Base-by-base conservation (phyloP, 2,113 vertebrate genomes). In the Spea bombifrons region DNA sequence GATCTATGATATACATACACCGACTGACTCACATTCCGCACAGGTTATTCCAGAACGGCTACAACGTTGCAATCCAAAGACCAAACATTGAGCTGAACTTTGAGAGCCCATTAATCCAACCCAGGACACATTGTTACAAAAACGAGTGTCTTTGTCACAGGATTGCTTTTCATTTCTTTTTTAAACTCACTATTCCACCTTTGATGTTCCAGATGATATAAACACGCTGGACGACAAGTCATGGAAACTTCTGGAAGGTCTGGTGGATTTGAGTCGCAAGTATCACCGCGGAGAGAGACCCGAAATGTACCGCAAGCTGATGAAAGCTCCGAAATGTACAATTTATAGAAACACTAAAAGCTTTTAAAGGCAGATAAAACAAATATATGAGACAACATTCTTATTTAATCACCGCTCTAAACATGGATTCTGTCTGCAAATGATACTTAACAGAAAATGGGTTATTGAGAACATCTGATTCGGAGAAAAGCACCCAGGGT, bases 281-380 rank as follows among this genome's bases (percentile, higher is more conserved):
- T 30, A 44, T 70, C 53, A 69, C 75, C 68, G 43, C 57, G 17
- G 61, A 71, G 47, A 65, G 69, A 30, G 43, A 5, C 46, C 48
- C 55, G 30, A 44, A 71, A 50, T 0, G 52, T 70, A 53, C 46
- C 3, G 13, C 59, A 66, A 65, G 45, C 30, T 72, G 69, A 66
- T 78, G 70, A 78, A 78, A 78, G 69, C 12, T 63, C 30, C n/a
- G 49, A 66, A 78, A 78, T 72, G 72, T 72, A 78, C 69, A 78
- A 72, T 78, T 78, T 78, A 78, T 78, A 78, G 76, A 72, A 72
- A 69, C 76, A 64, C 61, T 78, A 46, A 72, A 78, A 78, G 76
- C 76, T 72, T 78, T 72, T 78, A 72, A 78, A 78, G 44, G 69
- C 76, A 72, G 57, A 78, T 72, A 78, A 78, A 78, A 78, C 68